These are phyloP conservation scores for Drosophila anceps DNA, from an alignment of 2,888 invertebrate species.

Conservation along the genomic window DNA sequence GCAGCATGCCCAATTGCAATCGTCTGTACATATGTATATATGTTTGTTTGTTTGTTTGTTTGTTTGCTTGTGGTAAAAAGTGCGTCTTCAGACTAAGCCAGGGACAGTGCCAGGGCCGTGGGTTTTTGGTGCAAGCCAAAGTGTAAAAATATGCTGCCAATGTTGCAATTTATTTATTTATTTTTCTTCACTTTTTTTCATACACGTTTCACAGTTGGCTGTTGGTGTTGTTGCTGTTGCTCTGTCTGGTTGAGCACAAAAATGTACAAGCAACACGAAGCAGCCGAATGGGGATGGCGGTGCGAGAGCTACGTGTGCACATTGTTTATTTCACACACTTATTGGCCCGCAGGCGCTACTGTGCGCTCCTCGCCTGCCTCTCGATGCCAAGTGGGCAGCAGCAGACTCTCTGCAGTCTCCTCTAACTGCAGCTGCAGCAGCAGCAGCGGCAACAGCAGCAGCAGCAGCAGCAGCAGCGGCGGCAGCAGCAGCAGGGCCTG, in stretches of 20 bases:
- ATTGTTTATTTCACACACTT: slow-evolving; percentile 82
- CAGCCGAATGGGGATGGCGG: slow-evolving; percentile 48
- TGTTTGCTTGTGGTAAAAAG: slow-evolving; percentile 32
- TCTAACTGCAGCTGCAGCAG: neutral
- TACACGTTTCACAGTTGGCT: slow-evolving; percentile 35
- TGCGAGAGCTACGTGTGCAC: slow-evolving; percentile 70
- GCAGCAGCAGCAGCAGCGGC: neutral
- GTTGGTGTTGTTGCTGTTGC: slow-evolving; percentile 34
- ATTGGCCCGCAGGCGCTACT: slow-evolving; percentile 81
- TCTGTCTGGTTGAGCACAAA: slow-evolving; percentile 75
- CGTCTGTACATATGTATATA: slow-evolving; percentile 16
- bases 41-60: slow-evolving; percentile 9
- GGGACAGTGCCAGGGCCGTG: slow-evolving; percentile 65
- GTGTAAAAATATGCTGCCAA: slow-evolving; percentile 81
- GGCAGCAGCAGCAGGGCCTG: slow-evolving; percentile 38
- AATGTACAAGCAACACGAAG: slow-evolving; percentile 75
- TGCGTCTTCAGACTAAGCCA: slow-evolving; percentile 55
- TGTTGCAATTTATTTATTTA: slow-evolving; percentile 81
- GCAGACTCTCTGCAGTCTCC: slow-evolving; percentile 18
- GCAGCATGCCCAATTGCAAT: slow-evolving; percentile 57
- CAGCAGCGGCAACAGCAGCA: slow-evolving; percentile 1
- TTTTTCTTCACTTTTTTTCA: slow-evolving; percentile 69
- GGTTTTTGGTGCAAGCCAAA: slow-evolving; percentile 75
- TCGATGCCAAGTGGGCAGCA: slow-evolving; percentile 15
- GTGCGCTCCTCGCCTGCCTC: slow-evolving; percentile 52